Base-by-base conservation (phyloP, 2,888 invertebrate species). In the Conus canariensis region DNA sequence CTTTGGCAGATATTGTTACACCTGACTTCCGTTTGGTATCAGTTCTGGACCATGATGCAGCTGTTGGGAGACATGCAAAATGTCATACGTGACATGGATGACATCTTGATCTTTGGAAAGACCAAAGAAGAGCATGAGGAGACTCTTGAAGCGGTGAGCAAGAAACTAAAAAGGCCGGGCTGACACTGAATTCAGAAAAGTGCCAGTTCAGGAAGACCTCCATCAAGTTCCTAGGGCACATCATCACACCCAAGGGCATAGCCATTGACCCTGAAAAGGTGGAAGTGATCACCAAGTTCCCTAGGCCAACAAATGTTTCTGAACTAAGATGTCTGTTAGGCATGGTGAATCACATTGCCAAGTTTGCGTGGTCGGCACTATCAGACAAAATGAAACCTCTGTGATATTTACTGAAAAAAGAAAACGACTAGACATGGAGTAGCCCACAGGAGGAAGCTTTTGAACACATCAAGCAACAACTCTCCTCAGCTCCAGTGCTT, bases 191-290 rank as follows among this genome's bases (percentile, higher is more conserved):
- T 82, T 10, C 16, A 19, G 56, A 82, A 8, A 82, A 86, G 67
- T 64, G 86, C 67, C 86, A 86, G 86, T 64, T 86, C 59, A 59
- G 16, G 10, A 82, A 89, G 59, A 82, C 25, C 22, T 60, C 16
- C 45, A 59, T 92, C 14, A 90, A 85, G 59, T 93, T 91, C 90
- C 86, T 92, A 22, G 93, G 92, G 16, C 91, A 92, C 30, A 88
- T 92, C 64, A 88, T 93, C 25, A 74, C 86, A 30, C 4, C 22
- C 22, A 45, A 90, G 14, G 90, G 82, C 12, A 60, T 80, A 14
- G 88, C n/a, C 25, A 88, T 82, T 25, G 59, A 88, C 58, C 88
- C 88, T n/a, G 80, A 88, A 8, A 88, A 88, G 25, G 25, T 82
- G n/a, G 19, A 77, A 59, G 88, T 60, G 19, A 85, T 85, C 85